Conservation (phyloP, 2,888 invertebrate species). For the Digitonthophagus gazella region DNA sequence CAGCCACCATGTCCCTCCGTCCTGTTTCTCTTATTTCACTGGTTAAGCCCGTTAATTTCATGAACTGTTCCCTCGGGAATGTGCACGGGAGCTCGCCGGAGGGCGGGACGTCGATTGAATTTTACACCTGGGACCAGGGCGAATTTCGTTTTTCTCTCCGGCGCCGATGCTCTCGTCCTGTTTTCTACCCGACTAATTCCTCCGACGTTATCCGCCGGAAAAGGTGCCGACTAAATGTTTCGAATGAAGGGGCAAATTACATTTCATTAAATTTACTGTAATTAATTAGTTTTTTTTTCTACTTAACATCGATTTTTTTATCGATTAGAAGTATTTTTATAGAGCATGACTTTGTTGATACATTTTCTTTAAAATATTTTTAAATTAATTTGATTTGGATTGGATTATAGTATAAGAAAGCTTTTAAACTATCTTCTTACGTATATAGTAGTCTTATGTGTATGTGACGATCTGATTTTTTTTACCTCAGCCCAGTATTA, state of each 20-base stretch:
- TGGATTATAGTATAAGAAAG: too few species aligned
- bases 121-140: background rate
- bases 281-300: background rate
- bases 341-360: too few species aligned
- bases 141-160: background rate
- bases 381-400: too few species aligned
- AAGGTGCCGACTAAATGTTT: background rate
- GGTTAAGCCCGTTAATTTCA: background rate
- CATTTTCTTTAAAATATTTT: too few species aligned
- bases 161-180: background rate
- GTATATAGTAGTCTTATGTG: too few species aligned
- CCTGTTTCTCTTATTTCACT: background rate
- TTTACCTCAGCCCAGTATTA: too few species aligned
- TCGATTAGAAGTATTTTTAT: too few species aligned
- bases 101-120: background rate
- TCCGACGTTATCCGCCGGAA: background rate
- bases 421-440: too few species aligned
- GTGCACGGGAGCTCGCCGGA: background rate
- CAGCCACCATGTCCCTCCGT: background rate
- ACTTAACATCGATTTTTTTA: background rate
- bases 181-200: background rate
- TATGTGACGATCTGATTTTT: too few species aligned
- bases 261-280: background rate
- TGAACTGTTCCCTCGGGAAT: background rate
- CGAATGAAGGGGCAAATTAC: background rate